Evolutionary conservation across 2,888 invertebrate genomes (phyloP), one percentile per base, ranked within the genome.

Genomic region (Didymodactylos carnosus): DNA sequence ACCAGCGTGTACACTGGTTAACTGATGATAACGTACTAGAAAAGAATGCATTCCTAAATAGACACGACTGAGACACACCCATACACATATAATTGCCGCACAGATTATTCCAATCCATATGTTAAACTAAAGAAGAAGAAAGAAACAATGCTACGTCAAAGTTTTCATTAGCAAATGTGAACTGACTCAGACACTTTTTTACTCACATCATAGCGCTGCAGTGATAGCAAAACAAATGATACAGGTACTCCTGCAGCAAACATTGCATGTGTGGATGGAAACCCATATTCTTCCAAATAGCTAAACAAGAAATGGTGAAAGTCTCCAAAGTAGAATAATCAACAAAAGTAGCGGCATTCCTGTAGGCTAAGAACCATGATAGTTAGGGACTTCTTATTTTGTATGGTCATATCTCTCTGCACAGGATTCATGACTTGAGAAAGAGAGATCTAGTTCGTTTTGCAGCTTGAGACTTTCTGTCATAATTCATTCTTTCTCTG

Each of bases 31-130:
- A 70, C 39, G 27, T 41, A 46, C 62, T n/a, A 62, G 62, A n/a
- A 91, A 88, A 79, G 91, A 89, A 81, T 94, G 93, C 93, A 94
- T 94, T 78, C 94, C 94, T 71, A 94, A 86, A 83, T 94, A 94
- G 19, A 94, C 83, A 79, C 94, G 86, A 84, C 92, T 93, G 72
- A 89, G 84, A 80, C 74, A 53, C 16, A 74, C 74, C 74, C 74
- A 74, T 27, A 51, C 53, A 23, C 74, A 62, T 8, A 35, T 35
- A 16, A 62, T 29, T 3, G 19, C 62, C n/a, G 62, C 62, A 35
- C 14, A 8, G 35, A 2, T 19, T 35, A 62, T 35, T 62, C 62
- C 62, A 62, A 35, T 7, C 62, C 62, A 62, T 14, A 62, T 16
- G 11, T 62, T 29, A 62, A 62, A 62, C 62, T 62, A 62, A 25